A percentile compares a stretch with the other conserved stretches of the same genome.
Evolutionary conservation across 2,888 invertebrate species (phyloP).

Genomic region (Lasiommata megera): DNA sequence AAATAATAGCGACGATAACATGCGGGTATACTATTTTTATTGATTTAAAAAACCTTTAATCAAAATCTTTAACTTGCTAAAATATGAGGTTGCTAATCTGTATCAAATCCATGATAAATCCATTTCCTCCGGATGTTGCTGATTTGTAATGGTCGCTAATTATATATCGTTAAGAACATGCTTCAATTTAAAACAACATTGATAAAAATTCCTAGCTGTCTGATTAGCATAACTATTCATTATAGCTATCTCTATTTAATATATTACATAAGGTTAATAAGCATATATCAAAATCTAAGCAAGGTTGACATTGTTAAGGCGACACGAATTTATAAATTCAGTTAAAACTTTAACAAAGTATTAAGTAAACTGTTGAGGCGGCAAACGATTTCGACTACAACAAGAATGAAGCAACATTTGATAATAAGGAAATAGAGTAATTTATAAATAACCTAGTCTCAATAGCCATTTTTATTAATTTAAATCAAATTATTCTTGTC

Average conservation of each 20-base stretch:
- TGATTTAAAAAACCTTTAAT: no score
- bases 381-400: conserved; percentile 12
- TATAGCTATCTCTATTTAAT: conserved; percentile 26
- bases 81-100: background rate
- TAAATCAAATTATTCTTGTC: background rate
- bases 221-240: conserved; percentile 37
- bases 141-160: conserved; percentile 13
- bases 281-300: conserved; percentile 25
- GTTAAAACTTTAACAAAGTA: conserved; percentile 38
- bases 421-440: conserved; percentile 28
- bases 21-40: no score
- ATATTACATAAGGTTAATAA: no score
- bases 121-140: conserved; percentile 10
- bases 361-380: conserved; percentile 45
- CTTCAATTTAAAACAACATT: conserved; percentile 19
- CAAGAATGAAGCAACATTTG: conserved; percentile 5
- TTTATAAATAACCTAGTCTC: conserved; percentile 1
- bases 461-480: background rate
- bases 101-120: background rate
- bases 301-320: conserved; percentile 51
- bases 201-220: conserved; percentile 30
- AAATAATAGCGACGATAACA: no score
- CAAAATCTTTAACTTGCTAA: no score
- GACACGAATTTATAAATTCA: conserved; percentile 50
- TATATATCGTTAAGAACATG: background rate